Evolutionary conservation across 2,113 vertebrate genomes (phyloP).

Genomic region (Neomonachus schauinslandi): DNA sequence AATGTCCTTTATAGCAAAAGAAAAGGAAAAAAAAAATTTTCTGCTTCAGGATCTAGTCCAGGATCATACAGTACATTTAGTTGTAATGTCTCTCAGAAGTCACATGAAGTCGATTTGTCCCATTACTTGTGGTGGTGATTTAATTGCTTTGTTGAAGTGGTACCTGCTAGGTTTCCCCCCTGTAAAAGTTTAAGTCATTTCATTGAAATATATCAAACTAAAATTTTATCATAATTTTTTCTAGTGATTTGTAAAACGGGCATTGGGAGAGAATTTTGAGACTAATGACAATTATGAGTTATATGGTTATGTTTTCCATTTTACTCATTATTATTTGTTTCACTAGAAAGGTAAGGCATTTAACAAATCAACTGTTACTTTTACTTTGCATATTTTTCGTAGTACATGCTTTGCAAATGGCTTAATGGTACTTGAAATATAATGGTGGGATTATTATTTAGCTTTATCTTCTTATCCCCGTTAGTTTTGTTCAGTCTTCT

Average conservation of each 20-base stretch:
- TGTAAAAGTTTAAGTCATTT: slow-evolving; percentile 9
- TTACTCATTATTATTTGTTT: slow-evolving; percentile 1
- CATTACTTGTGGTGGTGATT: slow-evolving; percentile 10
- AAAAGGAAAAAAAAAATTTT: neutral
- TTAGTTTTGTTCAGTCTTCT: slow-evolving; percentile 18
- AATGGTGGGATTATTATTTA: slow-evolving; percentile 4
- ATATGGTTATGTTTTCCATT: slow-evolving; percentile 6
- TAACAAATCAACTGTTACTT: neutral
- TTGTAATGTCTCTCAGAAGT: neutral
- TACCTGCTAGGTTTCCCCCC: neutral
- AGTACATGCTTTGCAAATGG: neutral
- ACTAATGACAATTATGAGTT: neutral
- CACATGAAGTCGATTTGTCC: neutral
- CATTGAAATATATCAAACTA: slow-evolving; percentile 31
- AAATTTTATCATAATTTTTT: slow-evolving; percentile 20
- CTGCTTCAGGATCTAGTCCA: neutral
- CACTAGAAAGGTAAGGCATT: slow-evolving; percentile 31
- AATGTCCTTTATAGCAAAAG: slow-evolving; percentile 29
- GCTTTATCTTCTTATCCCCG: neutral
- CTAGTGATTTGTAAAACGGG: neutral
- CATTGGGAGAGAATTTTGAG: slow-evolving; percentile 50
- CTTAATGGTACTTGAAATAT: neutral
- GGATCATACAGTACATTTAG: neutral
- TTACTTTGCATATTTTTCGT: neutral
- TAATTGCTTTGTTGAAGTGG: neutral